Conservation (phyloP, 2,888 invertebrate species). For the Autographa gamma region DNA sequence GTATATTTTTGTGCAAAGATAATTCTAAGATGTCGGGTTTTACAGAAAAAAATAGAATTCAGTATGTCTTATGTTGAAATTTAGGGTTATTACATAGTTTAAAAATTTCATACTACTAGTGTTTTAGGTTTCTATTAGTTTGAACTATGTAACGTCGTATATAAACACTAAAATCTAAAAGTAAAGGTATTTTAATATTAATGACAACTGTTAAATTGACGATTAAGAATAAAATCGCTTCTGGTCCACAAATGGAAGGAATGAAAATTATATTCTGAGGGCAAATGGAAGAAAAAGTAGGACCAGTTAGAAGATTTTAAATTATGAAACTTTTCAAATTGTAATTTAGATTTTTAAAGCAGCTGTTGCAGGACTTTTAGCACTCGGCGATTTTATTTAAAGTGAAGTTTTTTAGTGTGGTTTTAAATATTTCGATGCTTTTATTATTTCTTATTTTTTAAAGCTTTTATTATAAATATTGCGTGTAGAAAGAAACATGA, state of each 20-base stretch:
- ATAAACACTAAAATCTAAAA: neutral
- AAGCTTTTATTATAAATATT: too few relatives aligned
- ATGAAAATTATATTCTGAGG: constrained; percentile 37
- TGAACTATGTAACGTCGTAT: too few relatives aligned
- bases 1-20: too few relatives aligned
- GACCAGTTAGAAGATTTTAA: constrained; percentile 31
- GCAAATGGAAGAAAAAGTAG: constrained; percentile 21
- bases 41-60: too few relatives aligned
- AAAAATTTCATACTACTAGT: too few relatives aligned
- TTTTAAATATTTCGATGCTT: neutral
- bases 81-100: too few relatives aligned
- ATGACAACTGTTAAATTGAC: constrained; percentile 13
- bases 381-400: constrained; percentile 9
- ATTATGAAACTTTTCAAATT: constrained; percentile 41
- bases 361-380: constrained; percentile 15
- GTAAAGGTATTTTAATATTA: neutral
- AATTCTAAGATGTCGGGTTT: too few relatives aligned
- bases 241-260: constrained; percentile 27
- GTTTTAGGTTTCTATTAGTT: too few relatives aligned
- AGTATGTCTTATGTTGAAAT: too few relatives aligned
- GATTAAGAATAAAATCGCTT: constrained; percentile 25
- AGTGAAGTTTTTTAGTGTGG: neutral
- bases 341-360: constrained; percentile 27
- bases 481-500: too few relatives aligned
- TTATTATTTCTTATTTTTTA: neutral